Conservation (phyloP, 2,797 vertebrate species). For the Adelosebastes latens region DNA sequence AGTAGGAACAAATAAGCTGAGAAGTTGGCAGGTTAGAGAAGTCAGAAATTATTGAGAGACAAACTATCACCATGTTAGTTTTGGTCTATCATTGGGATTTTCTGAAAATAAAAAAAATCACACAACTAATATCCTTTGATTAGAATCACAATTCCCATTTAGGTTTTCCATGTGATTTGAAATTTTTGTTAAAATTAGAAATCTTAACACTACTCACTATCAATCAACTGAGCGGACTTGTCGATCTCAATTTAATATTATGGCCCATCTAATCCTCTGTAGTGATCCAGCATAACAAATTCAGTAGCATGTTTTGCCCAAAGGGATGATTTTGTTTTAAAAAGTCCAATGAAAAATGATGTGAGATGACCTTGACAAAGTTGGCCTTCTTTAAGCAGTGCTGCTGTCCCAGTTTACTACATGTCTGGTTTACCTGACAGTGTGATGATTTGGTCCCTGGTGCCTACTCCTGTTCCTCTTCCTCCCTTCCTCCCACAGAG, state of each 20-base stretch:
- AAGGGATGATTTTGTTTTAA: neutral
- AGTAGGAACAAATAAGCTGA: neutral
- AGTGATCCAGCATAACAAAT: neutral
- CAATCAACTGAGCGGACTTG: too few species aligned
- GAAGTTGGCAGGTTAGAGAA: too few species aligned
- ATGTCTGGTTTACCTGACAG: conserved; percentile 24
- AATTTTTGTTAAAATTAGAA: too few species aligned
- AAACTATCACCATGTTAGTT: neutral
- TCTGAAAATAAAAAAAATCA: too few species aligned
- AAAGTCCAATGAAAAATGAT: neutral
- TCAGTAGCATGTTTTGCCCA: neutral
- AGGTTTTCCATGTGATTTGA: too few species aligned
- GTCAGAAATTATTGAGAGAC: neutral
- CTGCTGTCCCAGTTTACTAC: conserved; percentile 18
- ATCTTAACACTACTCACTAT: too few species aligned
- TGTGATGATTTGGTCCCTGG: conserved; percentile 22
- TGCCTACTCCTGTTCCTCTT: conserved; percentile 15
- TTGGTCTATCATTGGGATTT: too few species aligned
- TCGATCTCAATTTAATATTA: neutral
- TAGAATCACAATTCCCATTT: too few species aligned
- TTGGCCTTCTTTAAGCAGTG: neutral
- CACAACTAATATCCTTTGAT: too few species aligned
- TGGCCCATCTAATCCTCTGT: neutral
- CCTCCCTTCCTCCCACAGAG: conserved; percentile 78
- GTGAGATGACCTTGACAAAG: conserved; percentile 10